phyloP scores from a whole-genome alignment of 1,140 invertebrate genomes.

The Philopotamus ludificatus region DNA sequence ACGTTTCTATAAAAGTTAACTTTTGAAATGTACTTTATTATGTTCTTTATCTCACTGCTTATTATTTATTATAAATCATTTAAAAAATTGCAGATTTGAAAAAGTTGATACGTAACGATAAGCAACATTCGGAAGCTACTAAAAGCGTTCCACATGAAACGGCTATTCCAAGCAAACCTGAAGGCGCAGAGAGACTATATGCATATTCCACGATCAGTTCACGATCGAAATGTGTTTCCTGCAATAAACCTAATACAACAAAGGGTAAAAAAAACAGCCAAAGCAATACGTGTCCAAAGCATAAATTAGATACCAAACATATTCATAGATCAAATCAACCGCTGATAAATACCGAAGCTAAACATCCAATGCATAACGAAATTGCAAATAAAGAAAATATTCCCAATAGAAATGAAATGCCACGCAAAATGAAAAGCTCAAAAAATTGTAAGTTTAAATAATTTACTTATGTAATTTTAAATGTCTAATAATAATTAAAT shows the following conservation, averaged over 20 bases:
- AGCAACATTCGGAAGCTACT: slow-evolving; percentile 40
- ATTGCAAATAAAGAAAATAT: slow-evolving; percentile 3
- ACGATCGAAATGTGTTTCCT: slow-evolving; percentile 45
- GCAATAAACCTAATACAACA: slow-evolving; percentile 10
- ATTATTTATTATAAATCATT: slow-evolving; percentile 24
- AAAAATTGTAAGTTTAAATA: slow-evolving; percentile 47
- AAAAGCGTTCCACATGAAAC: slow-evolving; percentile 36
- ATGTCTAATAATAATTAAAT: slow-evolving; percentile 8
- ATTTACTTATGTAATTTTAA: slow-evolving; percentile 30
- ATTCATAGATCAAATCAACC: neutral
- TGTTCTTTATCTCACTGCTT: slow-evolving; percentile 7
- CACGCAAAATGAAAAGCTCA: slow-evolving; percentile 39
- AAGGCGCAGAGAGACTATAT: slow-evolving; percentile 52
- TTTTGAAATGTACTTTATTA: too few relatives aligned
- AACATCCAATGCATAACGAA: too few relatives aligned
- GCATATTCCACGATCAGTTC: slow-evolving; percentile 54
- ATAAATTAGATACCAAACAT: neutral
- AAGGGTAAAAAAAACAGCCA: slow-evolving; percentile 43
- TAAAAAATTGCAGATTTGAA: slow-evolving; percentile 56
- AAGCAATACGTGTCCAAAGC: neutral
- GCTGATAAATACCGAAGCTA: neutral
- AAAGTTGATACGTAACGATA: slow-evolving; percentile 59
- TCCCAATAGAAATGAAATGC: slow-evolving; percentile 20
- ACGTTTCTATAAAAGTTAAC: too few relatives aligned
- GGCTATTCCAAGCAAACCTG: slow-evolving; percentile 39